Evolutionary conservation across 2,888 invertebrate species (phyloP).

Genomic region (Lottia gigantea): DNA sequence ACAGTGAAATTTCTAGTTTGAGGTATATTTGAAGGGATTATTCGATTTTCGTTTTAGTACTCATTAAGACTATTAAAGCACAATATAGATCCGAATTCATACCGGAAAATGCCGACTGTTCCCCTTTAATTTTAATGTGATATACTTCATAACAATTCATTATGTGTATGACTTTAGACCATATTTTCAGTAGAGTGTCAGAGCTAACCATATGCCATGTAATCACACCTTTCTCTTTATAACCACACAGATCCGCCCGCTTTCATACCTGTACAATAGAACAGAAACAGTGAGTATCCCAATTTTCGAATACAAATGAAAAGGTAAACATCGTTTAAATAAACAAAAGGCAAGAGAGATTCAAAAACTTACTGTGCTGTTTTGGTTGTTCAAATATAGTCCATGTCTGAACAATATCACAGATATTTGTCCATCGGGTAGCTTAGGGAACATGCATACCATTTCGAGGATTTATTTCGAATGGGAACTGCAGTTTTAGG

Average conservation of each 20-base stretch:
- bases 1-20: too few species aligned
- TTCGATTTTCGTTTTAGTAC: too few species aligned
- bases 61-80: too few species aligned
- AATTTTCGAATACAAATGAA: conserved; percentile 43
- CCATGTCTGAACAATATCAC: conserved; percentile 53
- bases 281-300: conserved; percentile 40
- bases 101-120: too few species aligned
- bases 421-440: conserved; percentile 47
- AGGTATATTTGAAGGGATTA: too few species aligned
- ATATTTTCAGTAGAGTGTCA: background rate
- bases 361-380: conserved; percentile 39
- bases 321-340: conserved; percentile 55
- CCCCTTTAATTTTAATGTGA: too few species aligned
- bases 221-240: background rate
- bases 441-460: conserved; percentile 44
- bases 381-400: conserved; percentile 44
- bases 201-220: background rate
- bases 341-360: conserved; percentile 53
- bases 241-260: background rate
- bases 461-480: conserved; percentile 46
- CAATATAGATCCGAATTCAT: too few species aligned
- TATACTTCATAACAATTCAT: background rate
- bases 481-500: conserved; percentile 28
- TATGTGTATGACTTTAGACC: background rate
- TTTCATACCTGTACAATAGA: background rate